Base-by-base conservation (phyloP, 2,797 vertebrate genomes). In the Gymnopithys bicolor region DNA sequence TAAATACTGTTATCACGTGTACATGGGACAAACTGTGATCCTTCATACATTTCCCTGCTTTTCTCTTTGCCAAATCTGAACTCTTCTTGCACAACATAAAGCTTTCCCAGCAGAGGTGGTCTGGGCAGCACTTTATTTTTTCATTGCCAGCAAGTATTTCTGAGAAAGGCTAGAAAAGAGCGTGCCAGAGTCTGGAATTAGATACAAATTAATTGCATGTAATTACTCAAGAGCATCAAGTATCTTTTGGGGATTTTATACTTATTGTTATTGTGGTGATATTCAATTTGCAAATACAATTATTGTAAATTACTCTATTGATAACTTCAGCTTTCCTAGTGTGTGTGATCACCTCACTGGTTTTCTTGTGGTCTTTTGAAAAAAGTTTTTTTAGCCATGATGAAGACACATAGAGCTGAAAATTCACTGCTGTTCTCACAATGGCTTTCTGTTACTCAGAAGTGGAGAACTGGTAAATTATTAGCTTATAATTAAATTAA, bases 161-260 rank as follows among this genome's bases (percentile, higher is more conserved):
- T 93, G 74, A 94, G 95, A 96, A 97, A 95, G 94, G 86, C 93
- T 88, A 58, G 88, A 77, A 83, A 70, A 45, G 67, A 90, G 53
- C 1, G 4, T 93, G 96, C 93, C 93, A 97, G 92, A 97, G 94
- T 94, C 89, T 89, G 80, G 91, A 97, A 92, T 97, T 91, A 95
- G 94, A 94, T 95, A 90, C 69, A 84, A 92, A 95, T 95, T 96
- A 96, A 97, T 94, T 97, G 90, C 87, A 82, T 95, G 95, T 95
- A 95, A 97, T 97, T 94, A 94, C 59, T 82, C 59, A 95, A 94
- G 81, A 96, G 71, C 74, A 95, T 95, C 87, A 90, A 95, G 70
- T 90, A 87, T 94, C 91, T 96, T 95, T 85, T 32, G 68, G 87
- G 82, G 89, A 88, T 83, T 93, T 90, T 62, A 62, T 56, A 79